Percentiles rank a stretch among this genome's conserved stretches.
These are phyloP conservation scores for Brassicogethes aeneus DNA, from an alignment of 2,888 invertebrate genomes.

Conservation along the genomic window DNA sequence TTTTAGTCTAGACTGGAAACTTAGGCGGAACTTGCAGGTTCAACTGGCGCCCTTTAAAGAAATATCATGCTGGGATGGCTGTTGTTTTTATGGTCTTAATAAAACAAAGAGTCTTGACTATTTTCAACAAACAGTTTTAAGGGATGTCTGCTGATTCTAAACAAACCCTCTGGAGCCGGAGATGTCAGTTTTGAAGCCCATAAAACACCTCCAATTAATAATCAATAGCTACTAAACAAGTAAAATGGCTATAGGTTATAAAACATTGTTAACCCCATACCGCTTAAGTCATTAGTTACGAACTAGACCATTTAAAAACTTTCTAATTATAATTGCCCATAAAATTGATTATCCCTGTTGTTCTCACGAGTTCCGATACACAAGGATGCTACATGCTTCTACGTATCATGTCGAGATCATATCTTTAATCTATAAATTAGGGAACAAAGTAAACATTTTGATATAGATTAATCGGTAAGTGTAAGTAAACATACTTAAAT, in stretches of 20 bases:
- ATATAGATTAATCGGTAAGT: too few relatives aligned
- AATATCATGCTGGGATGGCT: too few relatives aligned
- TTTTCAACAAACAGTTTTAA: too few relatives aligned
- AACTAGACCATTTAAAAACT: neutral
- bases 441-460: too few relatives aligned
- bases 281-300: neutral
- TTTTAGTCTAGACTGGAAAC: too few relatives aligned
- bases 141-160: too few relatives aligned
- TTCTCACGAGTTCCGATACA: neutral
- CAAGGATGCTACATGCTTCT: neutral
- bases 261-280: neutral
- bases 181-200: neutral
- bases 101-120: too few relatives aligned
- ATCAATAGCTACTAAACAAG: neutral
- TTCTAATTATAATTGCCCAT: conserved; percentile 1
- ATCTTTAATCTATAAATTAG: neutral
- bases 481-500: too few relatives aligned
- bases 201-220: neutral
- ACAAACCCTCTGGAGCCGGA: too few relatives aligned
- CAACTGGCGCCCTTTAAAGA: too few relatives aligned
- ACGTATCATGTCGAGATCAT: neutral
- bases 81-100: too few relatives aligned
- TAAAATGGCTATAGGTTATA: neutral
- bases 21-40: too few relatives aligned
- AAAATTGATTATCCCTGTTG: neutral